phyloP scores from a whole-genome alignment of 2,797 vertebrate species.

The Parauchenoglanis ngamensis region DNA sequence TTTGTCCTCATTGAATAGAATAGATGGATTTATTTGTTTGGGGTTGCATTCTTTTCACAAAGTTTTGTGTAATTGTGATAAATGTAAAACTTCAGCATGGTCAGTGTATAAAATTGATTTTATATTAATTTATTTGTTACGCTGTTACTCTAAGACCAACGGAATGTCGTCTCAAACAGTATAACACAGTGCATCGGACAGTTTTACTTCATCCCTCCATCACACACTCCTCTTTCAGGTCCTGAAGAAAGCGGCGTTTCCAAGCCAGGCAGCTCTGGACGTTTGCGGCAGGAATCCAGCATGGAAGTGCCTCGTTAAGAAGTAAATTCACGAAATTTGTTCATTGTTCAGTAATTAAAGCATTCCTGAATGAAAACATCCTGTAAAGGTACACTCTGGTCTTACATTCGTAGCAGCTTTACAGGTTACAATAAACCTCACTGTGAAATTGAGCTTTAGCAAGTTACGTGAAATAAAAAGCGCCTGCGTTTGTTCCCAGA shows the following conservation, averaged over 20 bases:
- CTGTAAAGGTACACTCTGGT: not conserved
- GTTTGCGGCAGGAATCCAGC: conserved; percentile 77
- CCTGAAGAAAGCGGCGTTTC: conserved; percentile 89
- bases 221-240: conserved; percentile 71
- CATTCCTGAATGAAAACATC: not conserved
- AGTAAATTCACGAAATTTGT: conserved; percentile 73
- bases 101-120: too few relatives aligned
- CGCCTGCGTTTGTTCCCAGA: conserved; percentile 66
- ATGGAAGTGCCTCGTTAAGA: conserved; percentile 89
- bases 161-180: too few relatives aligned
- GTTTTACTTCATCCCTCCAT: too few relatives aligned
- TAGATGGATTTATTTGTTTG: not conserved
- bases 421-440: too few relatives aligned
- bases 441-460: not conserved
- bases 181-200: too few relatives aligned
- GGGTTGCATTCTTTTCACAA: not conserved
- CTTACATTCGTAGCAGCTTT: not conserved
- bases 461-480: too few relatives aligned
- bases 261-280: conserved; percentile 78
- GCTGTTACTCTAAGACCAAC: not conserved
- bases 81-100: not conserved
- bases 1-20: not conserved
- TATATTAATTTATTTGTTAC: not conserved
- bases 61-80: not conserved
- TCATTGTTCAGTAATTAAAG: not conserved